These are phyloP conservation scores for Tragulus kanchil DNA, from an alignment of 2,113 vertebrate species.

Conservation along the genomic window DNA sequence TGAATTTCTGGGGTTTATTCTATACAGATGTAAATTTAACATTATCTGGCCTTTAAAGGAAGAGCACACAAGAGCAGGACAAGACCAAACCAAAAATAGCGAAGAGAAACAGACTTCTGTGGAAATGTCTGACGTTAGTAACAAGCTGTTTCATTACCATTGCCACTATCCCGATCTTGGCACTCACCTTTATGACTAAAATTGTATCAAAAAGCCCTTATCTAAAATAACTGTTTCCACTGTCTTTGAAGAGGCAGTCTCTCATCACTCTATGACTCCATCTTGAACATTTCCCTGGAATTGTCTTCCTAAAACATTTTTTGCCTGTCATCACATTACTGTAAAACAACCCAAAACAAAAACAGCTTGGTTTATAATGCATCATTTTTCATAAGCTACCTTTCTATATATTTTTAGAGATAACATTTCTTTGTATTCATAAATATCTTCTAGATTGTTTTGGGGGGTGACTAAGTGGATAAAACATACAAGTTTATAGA, in stretches of 20 bases:
- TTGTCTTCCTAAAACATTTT: not conserved
- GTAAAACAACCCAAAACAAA: not conserved
- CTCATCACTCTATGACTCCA: not conserved
- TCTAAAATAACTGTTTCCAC: not conserved
- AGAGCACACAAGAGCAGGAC: slow-evolving; percentile 34
- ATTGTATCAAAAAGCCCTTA: not conserved
- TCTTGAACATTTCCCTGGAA: not conserved
- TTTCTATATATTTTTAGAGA: not conserved
- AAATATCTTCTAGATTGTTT: slow-evolving; percentile 2
- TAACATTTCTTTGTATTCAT: not conserved
- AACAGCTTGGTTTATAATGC: not conserved
- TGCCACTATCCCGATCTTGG: not conserved
- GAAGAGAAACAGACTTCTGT: slow-evolving; percentile 40
- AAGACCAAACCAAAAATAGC: slow-evolving; percentile 56
- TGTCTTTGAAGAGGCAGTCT: not conserved
- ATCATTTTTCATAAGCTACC: not conserved
- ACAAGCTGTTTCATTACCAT: not conserved
- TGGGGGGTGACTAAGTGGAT: not conserved
- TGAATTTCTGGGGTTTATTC: slow-evolving; percentile 58
- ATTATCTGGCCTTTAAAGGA: slow-evolving; percentile 78
- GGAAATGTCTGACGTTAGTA: not conserved
- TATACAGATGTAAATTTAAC: slow-evolving; percentile 81
- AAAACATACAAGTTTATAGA: slow-evolving; percentile 32
- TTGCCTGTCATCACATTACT: not conserved
- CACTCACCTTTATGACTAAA: not conserved